Base-by-base conservation (phyloP, 1,140 invertebrate genomes). In the Drosophila mauritiana region DNA sequence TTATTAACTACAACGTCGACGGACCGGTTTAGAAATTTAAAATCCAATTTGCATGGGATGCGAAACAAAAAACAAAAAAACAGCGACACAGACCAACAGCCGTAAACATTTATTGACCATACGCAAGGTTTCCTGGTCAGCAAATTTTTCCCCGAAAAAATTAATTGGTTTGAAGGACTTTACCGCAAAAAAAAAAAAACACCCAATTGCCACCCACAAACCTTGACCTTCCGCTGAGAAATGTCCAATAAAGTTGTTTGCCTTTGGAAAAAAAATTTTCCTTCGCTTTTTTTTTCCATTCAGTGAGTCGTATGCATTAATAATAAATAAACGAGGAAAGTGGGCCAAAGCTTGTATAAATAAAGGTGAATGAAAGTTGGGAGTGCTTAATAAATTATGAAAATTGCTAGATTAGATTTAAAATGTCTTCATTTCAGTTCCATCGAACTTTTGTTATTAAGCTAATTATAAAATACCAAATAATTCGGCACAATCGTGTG, bases 101-200 rank as follows among this genome's bases (percentile, higher is more conserved):
- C 64, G 45, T 74, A 55, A 74, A 74, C 51, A 74, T 74, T 74
- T 74, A 74, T 74, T 70, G 58, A 43, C 36, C 20, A 54, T 22
- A 52, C 34, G 37, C 36, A 53, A 34, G 42, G 43, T 73, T 67
- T 34, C 49, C 34, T 70, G 67, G 67, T 70, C 67, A 70, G 67
- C 25, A 39, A 68, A 63, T 45, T 52, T 40, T 6, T 7, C 25
- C 43, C 36, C 54, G 1, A 22, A 15, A 27, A 46, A 56, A 34
- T 49, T 70, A 70, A 70, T 69, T 69, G 34, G 25, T 56, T 31
- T 10, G 31, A 70, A 15, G 34, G 31, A 20, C 51, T 51, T 20
- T 27, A 39, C 34, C 22, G 34, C 37, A 39, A 39, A 68, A 12
- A 34, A 34, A 39, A 11, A 37, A 39, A 68, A 7, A 17, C 34